Evolutionary conservation across 2,113 vertebrate genomes (phyloP).

Genomic region (Leptodactylus fuscus): DNA sequence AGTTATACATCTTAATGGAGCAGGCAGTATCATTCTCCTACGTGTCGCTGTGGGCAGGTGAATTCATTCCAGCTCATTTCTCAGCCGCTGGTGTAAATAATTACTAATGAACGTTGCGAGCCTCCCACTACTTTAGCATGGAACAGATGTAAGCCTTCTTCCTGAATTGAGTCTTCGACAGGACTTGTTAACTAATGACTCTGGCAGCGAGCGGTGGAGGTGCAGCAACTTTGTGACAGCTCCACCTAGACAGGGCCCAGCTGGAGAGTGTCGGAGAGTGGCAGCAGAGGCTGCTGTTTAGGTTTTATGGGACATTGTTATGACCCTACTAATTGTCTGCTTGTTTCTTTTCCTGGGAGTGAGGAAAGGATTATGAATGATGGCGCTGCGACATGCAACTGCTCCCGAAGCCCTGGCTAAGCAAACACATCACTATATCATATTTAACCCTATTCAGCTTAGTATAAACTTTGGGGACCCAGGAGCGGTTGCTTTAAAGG

Average conservation of each 20-base stretch:
- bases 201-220: conserved; percentile 11
- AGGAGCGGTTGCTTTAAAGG: not conserved
- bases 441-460: not conserved
- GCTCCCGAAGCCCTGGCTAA: not conserved
- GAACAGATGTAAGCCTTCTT: conserved; percentile 30
- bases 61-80: conserved; percentile 37
- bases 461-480: not conserved
- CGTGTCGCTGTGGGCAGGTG: conserved; percentile 23
- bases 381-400: conserved; percentile 20
- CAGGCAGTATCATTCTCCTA: not conserved
- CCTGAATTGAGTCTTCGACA: not conserved
- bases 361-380: conserved; percentile 46
- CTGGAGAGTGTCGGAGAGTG: conserved; percentile 45
- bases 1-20: not conserved
- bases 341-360: conserved; percentile 48
- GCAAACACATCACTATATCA: not conserved
- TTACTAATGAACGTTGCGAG: conserved; percentile 1
- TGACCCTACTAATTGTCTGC: conserved; percentile 44
- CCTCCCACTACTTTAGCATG: conserved; percentile 15
- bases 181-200: conserved; percentile 16
- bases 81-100: conserved; percentile 23
- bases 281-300: conserved; percentile 38
- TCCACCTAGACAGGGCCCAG: conserved; percentile 36
- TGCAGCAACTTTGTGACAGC: conserved; percentile 5
- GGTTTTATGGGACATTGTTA: conserved; percentile 29